Base-by-base conservation (phyloP, 23 tunicate genomes). In the Halocynthia aurantium region DNA sequence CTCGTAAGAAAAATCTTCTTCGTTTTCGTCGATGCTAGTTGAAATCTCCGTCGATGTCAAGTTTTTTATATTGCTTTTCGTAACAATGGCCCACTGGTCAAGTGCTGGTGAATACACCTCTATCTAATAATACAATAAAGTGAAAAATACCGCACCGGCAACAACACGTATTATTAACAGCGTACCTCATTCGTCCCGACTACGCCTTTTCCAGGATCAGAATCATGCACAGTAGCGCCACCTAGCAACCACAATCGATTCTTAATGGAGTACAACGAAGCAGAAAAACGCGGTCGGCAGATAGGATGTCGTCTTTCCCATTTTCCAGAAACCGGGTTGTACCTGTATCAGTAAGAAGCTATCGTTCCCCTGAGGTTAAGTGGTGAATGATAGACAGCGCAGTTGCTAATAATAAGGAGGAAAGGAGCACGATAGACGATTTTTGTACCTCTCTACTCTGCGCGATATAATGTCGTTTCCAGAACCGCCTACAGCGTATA, bases 401-500 rank as follows among this genome's bases (percentile, higher is more conserved):
- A 31, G 44, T 31, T 31, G 44, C 44, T 31, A 31, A 31, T 31
- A 31, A 31, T 31, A 31, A 31, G 44, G 44, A 31, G 4, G 44
- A 31, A 31, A 31, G 4, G 44, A 31, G 44, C 44, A 31, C 44
- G 44, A 31, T 31, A 31, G 44, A 31, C 44, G 1, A 0, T 31
- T 31, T 31, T 4, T 17, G 10, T 49, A 89, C 96, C 88, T 84
- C 77, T 89, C 96, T 51, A 80, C 84, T 55, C 82, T 80, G 10
- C 83, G 53, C 9, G 88, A 79, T 22, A 89, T 69, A 17, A 84
- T 10, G 50, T 89, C 88, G 18, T 84, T 80, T 53, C 83, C 86
- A 7, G 84, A 89, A 19, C 96, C 96, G 6, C 96, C 96, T 11
- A 71, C 96, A 5, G 88, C 96, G 51, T 84, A 89, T 6, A 89